These are phyloP conservation scores for Aramus guarauna DNA, from an alignment of 2,113 vertebrate species.

Conservation along the genomic window DNA sequence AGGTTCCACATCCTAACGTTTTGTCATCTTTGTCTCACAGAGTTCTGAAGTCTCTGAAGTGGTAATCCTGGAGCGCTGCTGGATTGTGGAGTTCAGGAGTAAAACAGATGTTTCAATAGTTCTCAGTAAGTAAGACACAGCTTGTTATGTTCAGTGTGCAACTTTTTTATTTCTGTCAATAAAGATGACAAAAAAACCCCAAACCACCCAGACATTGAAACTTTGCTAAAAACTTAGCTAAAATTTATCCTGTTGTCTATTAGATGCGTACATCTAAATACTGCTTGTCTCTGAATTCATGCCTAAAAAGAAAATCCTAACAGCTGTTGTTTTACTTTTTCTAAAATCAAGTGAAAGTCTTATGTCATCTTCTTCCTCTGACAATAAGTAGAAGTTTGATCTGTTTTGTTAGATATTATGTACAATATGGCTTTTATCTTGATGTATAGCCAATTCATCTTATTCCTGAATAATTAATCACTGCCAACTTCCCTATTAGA, in stretches of 20 bases:
- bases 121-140: slow-evolving; percentile 42
- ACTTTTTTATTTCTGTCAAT: background rate
- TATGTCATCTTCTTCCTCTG: background rate
- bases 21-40: slow-evolving; percentile 60
- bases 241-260: background rate
- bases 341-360: background rate
- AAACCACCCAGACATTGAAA: background rate
- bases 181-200: background rate
- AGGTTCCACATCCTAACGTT: background rate
- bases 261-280: background rate
- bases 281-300: background rate
- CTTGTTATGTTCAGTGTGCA: background rate
- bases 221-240: background rate
- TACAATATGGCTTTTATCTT: background rate
- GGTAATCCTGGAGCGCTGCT: slow-evolving; percentile 42
- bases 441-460: background rate
- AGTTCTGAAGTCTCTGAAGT: slow-evolving; percentile 49
- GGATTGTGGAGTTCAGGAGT: slow-evolving; percentile 37
- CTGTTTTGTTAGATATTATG: background rate
- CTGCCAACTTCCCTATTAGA: background rate
- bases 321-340: background rate
- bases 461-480: background rate
- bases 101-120: slow-evolving; percentile 55
- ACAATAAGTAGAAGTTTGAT: background rate
- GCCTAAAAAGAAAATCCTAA: background rate